phyloP scores from a whole-genome alignment of 2,113 vertebrate species.

The Barnardius zonarius region DNA sequence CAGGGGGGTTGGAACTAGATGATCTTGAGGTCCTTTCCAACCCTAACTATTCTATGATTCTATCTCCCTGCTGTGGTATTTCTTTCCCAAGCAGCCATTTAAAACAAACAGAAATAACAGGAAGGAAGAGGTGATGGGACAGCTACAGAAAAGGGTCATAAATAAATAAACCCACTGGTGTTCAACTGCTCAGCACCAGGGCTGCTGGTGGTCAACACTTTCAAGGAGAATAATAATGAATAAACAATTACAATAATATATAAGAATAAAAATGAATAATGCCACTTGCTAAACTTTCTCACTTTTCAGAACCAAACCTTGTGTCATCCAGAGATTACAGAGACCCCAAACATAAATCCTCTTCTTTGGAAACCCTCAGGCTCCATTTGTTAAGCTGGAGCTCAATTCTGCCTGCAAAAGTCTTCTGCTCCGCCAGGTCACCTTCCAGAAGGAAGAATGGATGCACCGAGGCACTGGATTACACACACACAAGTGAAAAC shows the following conservation, averaged over 20 bases:
- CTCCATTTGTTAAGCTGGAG: neutral
- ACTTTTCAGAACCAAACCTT: neutral
- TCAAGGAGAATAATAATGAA: neutral
- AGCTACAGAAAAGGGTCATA: neutral
- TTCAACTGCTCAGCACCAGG: neutral
- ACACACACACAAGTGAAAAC: neutral
- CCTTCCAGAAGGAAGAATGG: constrained; percentile 7
- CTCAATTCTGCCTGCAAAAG: neutral
- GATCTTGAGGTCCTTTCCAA: too few species aligned
- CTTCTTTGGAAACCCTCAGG: neutral
- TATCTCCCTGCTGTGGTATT: neutral
- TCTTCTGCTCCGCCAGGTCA: neutral
- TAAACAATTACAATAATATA: neutral
- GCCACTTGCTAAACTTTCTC: neutral
- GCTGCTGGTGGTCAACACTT: neutral
- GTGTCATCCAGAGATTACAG: neutral
- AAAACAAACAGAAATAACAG: neutral
- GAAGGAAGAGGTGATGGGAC: neutral
- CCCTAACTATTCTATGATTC: too few species aligned
- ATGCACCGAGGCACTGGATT: neutral
- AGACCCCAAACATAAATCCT: neutral
- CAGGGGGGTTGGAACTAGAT: too few species aligned
- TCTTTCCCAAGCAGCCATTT: neutral
- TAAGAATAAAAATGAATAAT: neutral
- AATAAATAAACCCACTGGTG: neutral